Evolutionary conservation across 2,113 vertebrate genomes (phyloP).

Genomic region (Lontra canadensis): DNA sequence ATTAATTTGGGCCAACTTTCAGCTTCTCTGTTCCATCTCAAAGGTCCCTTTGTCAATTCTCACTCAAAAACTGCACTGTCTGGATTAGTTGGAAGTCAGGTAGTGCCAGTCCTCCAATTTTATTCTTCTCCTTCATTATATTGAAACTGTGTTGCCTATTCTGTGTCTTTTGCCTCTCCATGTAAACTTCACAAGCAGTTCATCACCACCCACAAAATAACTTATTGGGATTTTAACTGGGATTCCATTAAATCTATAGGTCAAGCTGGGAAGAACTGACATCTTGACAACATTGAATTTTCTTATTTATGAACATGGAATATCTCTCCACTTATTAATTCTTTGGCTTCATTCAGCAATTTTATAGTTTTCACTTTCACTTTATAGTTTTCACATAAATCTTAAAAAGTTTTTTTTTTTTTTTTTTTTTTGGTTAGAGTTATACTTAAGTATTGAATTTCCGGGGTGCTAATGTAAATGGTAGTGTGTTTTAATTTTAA

Average conservation of each 20-base stretch:
- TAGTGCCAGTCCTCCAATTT: neutral
- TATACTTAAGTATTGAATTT: neutral
- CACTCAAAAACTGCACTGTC: neutral
- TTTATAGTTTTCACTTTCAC: neutral
- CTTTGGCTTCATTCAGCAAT: neutral
- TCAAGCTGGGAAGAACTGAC: neutral
- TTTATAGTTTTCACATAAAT: neutral
- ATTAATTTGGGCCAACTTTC: neutral
- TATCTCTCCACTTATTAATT: neutral
- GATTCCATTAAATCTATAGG: neutral
- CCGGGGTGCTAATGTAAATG: neutral
- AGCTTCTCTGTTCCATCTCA: neutral
- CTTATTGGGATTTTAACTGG: neutral
- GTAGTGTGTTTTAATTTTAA: neutral
- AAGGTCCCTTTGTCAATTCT: neutral
- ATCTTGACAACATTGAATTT: neutral
- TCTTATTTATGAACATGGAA: neutral
- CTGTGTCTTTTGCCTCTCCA: neutral
- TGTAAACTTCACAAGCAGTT: neutral
- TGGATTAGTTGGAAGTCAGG: neutral
- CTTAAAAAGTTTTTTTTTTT: neutral
- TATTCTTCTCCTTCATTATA: neutral
- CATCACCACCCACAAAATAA: neutral
- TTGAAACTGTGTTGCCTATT: neutral
- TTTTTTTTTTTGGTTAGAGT: neutral